phyloP scores from a whole-genome alignment of 2,888 invertebrate genomes.

The Phalera bucephala region DNA sequence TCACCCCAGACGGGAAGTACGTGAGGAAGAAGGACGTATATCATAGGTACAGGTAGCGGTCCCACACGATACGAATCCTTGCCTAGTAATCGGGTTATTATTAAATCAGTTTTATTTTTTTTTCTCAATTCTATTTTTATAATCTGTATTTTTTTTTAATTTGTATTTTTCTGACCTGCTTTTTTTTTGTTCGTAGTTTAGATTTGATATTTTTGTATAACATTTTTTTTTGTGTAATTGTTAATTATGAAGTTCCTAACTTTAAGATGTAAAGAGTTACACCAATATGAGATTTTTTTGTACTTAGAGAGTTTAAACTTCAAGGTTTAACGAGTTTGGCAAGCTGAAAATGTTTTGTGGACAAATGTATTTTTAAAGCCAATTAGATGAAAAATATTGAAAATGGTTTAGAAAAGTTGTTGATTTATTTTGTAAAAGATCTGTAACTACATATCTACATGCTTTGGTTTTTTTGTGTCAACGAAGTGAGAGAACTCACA shows the following conservation, averaged over 20 bases:
- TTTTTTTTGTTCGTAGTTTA: conserved; percentile 18
- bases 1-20: conserved; percentile 76
- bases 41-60: conserved; percentile 70
- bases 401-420: background rate
- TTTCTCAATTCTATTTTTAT: conserved; percentile 7
- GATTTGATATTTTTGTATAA: conserved; percentile 12
- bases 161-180: conserved; percentile 13
- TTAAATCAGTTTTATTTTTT: conserved; percentile 17
- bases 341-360: background rate
- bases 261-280: conserved; percentile 7
- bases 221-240: conserved; percentile 8
- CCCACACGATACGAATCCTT: conserved; percentile 10
- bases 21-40: conserved; percentile 75
- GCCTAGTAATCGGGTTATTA: too few species aligned
- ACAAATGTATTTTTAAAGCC: background rate
- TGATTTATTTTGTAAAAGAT: background rate
- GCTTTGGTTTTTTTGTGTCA: too few species aligned
- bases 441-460: too few species aligned
- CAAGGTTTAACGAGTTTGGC: background rate
- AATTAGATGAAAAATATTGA: background rate
- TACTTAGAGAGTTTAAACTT: background rate
- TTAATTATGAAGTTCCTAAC: conserved; percentile 41
- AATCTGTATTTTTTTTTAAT: conserved; percentile 14
- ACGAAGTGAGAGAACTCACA: too few species aligned
- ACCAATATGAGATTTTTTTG: background rate